phyloP scores from a whole-genome alignment of 1,140 invertebrate genomes.

The Meloidogyne chitwoodi region DNA sequence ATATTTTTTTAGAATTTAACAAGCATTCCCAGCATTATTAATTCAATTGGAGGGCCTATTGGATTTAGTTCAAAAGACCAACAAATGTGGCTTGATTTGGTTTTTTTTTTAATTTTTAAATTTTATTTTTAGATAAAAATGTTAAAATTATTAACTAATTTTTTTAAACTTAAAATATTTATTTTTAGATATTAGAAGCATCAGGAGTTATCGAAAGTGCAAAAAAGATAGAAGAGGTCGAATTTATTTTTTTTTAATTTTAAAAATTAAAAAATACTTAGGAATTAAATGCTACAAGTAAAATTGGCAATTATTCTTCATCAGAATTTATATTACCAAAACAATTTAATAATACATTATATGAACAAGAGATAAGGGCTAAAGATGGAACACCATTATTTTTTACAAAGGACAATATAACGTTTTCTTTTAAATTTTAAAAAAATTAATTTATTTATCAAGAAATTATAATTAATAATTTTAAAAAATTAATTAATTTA shows the following conservation, averaged over 20 bases:
- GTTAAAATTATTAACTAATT: not conserved
- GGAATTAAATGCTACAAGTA: not conserved
- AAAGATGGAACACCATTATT: not conserved
- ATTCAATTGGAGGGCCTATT: conserved; percentile 8
- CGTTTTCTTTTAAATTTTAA: not conserved
- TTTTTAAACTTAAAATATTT: not conserved
- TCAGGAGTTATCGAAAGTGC: conserved; percentile 13
- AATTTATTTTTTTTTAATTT: no score
- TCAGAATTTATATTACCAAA: not conserved
- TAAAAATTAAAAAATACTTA: not conserved
- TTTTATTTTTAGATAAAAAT: not conserved
- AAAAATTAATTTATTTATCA: no score
- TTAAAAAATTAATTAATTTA: no score
- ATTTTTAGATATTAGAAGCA: conserved; percentile 22
- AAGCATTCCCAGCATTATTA: conserved; percentile 42
- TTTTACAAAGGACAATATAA: not conserved
- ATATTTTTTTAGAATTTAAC: conserved; percentile 22
- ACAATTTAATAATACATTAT: not conserved
- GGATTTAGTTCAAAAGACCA: conserved; percentile 37
- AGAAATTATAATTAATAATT: no score
- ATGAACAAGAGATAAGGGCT: not conserved
- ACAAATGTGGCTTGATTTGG: conserved; percentile 48
- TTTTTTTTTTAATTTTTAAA: conserved; percentile 21
- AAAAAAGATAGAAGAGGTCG: conserved; percentile 11
- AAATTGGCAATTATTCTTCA: not conserved